Percentiles rank a stretch among this genome's conserved stretches.
phyloP scores from a whole-genome alignment of 2,888 invertebrate species.

The Steromphala cineraria region DNA sequence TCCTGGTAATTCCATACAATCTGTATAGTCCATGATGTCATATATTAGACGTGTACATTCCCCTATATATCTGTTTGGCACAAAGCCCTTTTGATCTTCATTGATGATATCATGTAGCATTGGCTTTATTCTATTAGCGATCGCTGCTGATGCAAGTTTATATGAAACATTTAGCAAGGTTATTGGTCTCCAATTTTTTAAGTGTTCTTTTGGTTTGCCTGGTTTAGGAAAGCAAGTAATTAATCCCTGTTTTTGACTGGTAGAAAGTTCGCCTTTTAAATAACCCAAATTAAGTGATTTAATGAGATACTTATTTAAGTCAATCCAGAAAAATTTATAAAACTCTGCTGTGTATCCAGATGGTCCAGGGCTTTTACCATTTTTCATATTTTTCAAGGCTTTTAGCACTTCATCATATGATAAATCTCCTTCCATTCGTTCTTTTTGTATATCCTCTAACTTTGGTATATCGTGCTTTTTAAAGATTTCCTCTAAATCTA shows the following conservation, averaged over 20 bases:
- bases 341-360: neutral
- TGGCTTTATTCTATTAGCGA: conserved; percentile 1
- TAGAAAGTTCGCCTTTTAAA: neutral
- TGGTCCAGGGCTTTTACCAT: neutral
- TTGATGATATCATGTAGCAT: neutral
- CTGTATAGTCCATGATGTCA: conserved; percentile 15
- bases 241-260: neutral
- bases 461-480: too few species aligned
- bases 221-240: neutral
- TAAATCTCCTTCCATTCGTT: too few species aligned
- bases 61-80: conserved; percentile 10
- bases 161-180: neutral
- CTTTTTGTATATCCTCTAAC: too few species aligned
- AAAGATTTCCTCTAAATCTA: too few species aligned
- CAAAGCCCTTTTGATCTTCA: conserved; percentile 7
- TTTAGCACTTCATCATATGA: too few species aligned
- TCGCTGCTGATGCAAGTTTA: neutral
- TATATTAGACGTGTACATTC: neutral
- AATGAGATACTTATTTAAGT: neutral
- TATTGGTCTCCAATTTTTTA: neutral
- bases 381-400: neutral
- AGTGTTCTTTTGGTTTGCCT: neutral
- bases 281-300: neutral
- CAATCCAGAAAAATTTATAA: neutral
- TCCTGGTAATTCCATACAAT: neutral